These are phyloP conservation scores for Drosophila prolongata DNA, from an alignment of 2,888 invertebrate genomes.

Conservation along the genomic window DNA sequence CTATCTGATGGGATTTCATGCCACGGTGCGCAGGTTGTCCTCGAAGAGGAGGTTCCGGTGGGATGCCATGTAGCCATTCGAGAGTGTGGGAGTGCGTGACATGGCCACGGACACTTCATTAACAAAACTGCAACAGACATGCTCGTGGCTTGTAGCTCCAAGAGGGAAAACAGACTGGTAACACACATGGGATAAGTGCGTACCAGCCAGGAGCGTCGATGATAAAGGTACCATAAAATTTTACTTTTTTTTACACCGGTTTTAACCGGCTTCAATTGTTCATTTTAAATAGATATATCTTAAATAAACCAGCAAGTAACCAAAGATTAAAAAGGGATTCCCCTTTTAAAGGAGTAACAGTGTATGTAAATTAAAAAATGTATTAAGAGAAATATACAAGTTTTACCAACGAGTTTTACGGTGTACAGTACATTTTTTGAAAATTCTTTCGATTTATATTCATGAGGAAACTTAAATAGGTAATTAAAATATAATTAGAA, in stretches of 20 bases:
- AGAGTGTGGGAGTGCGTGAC: slow-evolving; percentile 46
- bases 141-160: slow-evolving; percentile 3
- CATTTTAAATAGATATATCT: too few relatives aligned
- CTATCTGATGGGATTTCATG: slow-evolving; percentile 29
- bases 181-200: slow-evolving; percentile 29
- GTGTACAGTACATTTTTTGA: too few relatives aligned
- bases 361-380: too few relatives aligned
- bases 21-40: slow-evolving; percentile 44
- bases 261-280: background rate
- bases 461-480: too few relatives aligned
- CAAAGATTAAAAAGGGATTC: too few relatives aligned
- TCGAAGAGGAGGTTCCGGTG: slow-evolving; percentile 6
- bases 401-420: too few relatives aligned
- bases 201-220: slow-evolving; percentile 15
- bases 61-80: slow-evolving; percentile 22
- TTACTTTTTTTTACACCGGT: background rate
- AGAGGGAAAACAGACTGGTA: slow-evolving; percentile 6
- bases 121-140: slow-evolving; percentile 49
- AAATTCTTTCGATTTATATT: too few relatives aligned
- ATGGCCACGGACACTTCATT: slow-evolving; percentile 65
- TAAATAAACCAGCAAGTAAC: too few relatives aligned
- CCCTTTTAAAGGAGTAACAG: too few relatives aligned
- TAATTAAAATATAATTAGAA: too few relatives aligned
- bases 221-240: slow-evolving; percentile 4
- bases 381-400: too few relatives aligned